Evolutionary conservation across 92 coral and sea anemone genomes (phyloP), one percentile per base, ranked within the genome.

Genomic region (Zoanthus sociatus): DNA sequence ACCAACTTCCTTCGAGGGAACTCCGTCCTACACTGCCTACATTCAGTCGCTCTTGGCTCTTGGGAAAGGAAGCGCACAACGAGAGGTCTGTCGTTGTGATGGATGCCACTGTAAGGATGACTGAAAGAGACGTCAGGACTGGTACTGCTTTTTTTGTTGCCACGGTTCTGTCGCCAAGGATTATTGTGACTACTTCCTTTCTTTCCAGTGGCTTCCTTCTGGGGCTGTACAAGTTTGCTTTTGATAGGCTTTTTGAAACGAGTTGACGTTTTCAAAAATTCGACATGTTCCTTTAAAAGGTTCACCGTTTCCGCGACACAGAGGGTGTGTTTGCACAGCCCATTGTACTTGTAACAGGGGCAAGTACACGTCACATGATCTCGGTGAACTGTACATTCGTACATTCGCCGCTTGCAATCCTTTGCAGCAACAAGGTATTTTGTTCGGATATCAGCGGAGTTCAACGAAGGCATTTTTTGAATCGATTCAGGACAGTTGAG

Each of bases 1-100:
- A 90, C 77, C 55, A 30, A 32, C 46, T 64, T 18, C 84, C 91
- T 87, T 60, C 91, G 15, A 7, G 93, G 91, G 16, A 87, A 90
- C 60, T 81, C 88, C 16, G 69, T 87, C 46, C 79, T 73, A 78
- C 91, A 90, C 63, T 90, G 91, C 73, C 91, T 66, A 73, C 93
- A 90, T 20, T 67, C 73, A 76, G 88, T 71, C n/a, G 76, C 85
- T 73, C 88, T 87, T 10, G 77, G 93, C 21, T 33, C 20, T 50
- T 87, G 88, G 21, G 37, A 71, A 5, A 90, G 78, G 87, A 87
- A 71, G 63, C 88, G 74, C 44, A 90, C 84, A 48, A 68, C 64
- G 15, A 81, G 54, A 79, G 76, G 56, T 9, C 33, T 82, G 88
- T 90, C 67, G 84, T 90, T 87, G 88, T 90, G 93, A 51, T 82